phyloP scores from a whole-genome alignment of 2,797 vertebrate species.

The Fundulus diaphanus region DNA sequence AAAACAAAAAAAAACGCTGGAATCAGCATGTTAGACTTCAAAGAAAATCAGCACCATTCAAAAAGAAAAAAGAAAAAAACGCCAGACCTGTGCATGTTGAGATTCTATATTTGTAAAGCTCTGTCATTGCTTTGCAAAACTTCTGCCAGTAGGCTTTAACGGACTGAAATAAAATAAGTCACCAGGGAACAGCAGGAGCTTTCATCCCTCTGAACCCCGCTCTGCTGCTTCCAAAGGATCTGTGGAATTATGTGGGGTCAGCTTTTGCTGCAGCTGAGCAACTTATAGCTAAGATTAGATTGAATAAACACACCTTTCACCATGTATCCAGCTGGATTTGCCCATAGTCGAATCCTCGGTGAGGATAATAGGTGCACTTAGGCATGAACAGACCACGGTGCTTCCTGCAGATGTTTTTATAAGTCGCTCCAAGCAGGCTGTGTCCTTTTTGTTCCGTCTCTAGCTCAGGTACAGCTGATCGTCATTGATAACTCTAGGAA shows the following conservation, averaged over 20 bases:
- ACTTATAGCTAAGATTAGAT: not conserved
- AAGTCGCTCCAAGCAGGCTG: not conserved
- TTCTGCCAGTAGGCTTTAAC: not conserved
- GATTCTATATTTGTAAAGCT: not conserved
- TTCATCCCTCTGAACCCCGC: too few relatives aligned
- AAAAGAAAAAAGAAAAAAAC: not conserved
- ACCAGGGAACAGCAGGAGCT: not conserved
- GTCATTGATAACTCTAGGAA: too few relatives aligned
- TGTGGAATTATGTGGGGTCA: too few relatives aligned
- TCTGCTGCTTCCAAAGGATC: not conserved
- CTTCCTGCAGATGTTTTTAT: not conserved
- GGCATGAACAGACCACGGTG: not conserved
- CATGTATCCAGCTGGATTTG: not conserved
- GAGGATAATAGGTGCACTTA: not conserved
- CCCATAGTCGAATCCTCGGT: not conserved
- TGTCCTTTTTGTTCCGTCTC: not conserved
- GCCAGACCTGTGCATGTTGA: not conserved
- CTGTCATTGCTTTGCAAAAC: too few relatives aligned
- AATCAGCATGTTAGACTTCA: too few relatives aligned
- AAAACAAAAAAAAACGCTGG: not conserved
- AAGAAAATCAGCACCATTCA: not conserved
- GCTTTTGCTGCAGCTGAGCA: too few relatives aligned
- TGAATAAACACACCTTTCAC: not conserved
- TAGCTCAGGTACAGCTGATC: not conserved
- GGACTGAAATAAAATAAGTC: not conserved